Base-by-base conservation (phyloP, 2,797 vertebrate genomes). In the Xenopus petersii region DNA sequence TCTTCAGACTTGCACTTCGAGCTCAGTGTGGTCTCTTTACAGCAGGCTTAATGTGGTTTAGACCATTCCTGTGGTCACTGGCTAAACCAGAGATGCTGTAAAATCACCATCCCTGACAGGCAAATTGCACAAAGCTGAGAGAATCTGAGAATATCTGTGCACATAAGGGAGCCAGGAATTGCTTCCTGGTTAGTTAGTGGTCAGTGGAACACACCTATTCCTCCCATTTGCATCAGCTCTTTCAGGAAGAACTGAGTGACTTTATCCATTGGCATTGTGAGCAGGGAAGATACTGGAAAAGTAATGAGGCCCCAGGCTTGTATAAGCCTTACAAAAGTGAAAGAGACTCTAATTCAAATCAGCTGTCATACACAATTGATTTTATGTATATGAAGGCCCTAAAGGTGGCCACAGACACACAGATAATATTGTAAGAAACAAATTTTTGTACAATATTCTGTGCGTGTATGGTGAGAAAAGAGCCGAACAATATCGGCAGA, bases 1-100 rank as follows among this genome's bases (percentile, higher is more conserved):
- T 15, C 11, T 51, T 51, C 49, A 51, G 49, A 12, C 49, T 49
- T 10, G 47, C 47, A 49, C 47, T 51, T 51, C 5, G 6, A 51
- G 13, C 54, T 56, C 21, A 10, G 17, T 70, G 51, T 48, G 49
- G 42, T 36, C 16, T 63, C 15, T 33, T 5, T 12, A 17, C 30
- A 55, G 55, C 12, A 66, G 21, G n/a, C 30, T 78, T 73, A 24
- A 73, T 64, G 66, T 69, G 75, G 71, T 26, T 64, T 16, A 21
- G 26, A 67, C 49, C 70, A 59, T 49, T 64, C 65, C 65, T 78
- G 70, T 70, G 64, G 70, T 73, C 42, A 48, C 11, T 1, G 55
- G 42, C 47, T 51, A 55, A 26, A 4, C 24, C 36, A 16, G 11
- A 46, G 11, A 24, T 48, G 54, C 42, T 73, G 66, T 13, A 12